Evolutionary conservation across 2,113 vertebrate genomes (phyloP), one percentile per base, ranked within the genome.

Genomic region (Burhinus oedicnemus): DNA sequence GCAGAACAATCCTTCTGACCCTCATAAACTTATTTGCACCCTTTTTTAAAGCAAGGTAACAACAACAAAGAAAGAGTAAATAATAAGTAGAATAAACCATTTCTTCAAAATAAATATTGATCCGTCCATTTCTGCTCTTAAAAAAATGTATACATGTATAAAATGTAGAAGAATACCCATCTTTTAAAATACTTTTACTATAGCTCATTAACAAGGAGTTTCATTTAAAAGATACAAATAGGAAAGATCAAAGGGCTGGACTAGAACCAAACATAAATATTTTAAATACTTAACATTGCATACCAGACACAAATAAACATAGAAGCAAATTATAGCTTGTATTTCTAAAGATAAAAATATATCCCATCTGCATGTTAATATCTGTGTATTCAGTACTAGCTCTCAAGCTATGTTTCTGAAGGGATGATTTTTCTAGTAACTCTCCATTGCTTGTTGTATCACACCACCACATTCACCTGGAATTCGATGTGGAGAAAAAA

Each of bases 211-310:
- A 69, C 22, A 87, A 85, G 40, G 77, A 89, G 79, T 83, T 96
- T 94, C 1, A 76, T 72, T 84, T 93, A 76, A 91, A 89, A 79
- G 25, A 68, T 65, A 84, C 23, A 71, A 72, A 72, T 74, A 89
- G 18, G 69, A 87, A 95, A 72, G 78, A 94, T 95, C 57, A 96
- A 96, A 95, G 49, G 80, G 13, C 74, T 97, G 70, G 91, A 89
- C 70, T 87, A 61, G 49, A 94, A 87, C 12, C 74, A 87, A 30
- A 81, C 65, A 65, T 96, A 96, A 93, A 95, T 95, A 87, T 92
- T 96, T 96, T 70, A 92, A 95, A 84, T 84, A 49, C 58, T 91
- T 95, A 42, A 80, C 61, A 76, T 94, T 82, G 52, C 61, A 76
- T 76, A 74, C 40, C 65, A 95, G 65, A 92, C 72, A 91, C 81